A percentile compares a stretch with the other conserved stretches of the same genome.
These are phyloP conservation scores for Drosophila pruinosa DNA, from an alignment of 1,140 invertebrate species.

Conservation along the genomic window DNA sequence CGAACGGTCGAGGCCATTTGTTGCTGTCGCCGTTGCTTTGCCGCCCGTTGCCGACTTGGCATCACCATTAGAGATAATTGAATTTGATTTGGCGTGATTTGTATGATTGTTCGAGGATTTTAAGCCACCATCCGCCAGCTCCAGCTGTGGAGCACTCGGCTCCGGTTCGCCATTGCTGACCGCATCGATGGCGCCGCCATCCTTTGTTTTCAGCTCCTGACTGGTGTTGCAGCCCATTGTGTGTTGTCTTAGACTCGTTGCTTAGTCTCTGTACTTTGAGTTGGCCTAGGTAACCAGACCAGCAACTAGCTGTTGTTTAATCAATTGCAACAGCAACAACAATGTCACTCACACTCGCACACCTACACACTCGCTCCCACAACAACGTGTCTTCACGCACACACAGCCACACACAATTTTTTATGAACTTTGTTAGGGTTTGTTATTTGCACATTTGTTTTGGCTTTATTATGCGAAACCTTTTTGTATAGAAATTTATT, in stretches of 20 bases:
- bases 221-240: conserved; percentile 81
- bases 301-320: conserved; percentile 65
- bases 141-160: conserved; percentile 60
- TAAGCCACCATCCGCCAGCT: conserved; percentile 31
- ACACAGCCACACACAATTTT: conserved; percentile 23
- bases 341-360: conserved; percentile 25
- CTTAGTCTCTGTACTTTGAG: conserved; percentile 43
- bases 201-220: conserved; percentile 81
- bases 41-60: conserved; percentile 48
- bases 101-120: conserved; percentile 67
- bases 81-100: conserved; percentile 81
- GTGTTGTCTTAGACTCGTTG: conserved; percentile 26
- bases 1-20: conserved; percentile 67
- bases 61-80: conserved; percentile 78
- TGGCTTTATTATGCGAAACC: conserved; percentile 41
- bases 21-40: conserved; percentile 43
- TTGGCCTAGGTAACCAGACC: conserved; percentile 73
- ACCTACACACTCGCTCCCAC: conserved; percentile 22
- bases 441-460: conserved; percentile 50
- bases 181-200: conserved; percentile 66
- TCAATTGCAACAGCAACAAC: conserved; percentile 64
- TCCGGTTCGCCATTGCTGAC: conserved; percentile 69
- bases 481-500: conserved; percentile 48
- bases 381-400: conserved; percentile 2
- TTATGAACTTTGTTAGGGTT: conserved; percentile 35